Evolutionary conservation across 2,888 invertebrate species (phyloP).

Genomic region (Drosophila multiciliata): DNA sequence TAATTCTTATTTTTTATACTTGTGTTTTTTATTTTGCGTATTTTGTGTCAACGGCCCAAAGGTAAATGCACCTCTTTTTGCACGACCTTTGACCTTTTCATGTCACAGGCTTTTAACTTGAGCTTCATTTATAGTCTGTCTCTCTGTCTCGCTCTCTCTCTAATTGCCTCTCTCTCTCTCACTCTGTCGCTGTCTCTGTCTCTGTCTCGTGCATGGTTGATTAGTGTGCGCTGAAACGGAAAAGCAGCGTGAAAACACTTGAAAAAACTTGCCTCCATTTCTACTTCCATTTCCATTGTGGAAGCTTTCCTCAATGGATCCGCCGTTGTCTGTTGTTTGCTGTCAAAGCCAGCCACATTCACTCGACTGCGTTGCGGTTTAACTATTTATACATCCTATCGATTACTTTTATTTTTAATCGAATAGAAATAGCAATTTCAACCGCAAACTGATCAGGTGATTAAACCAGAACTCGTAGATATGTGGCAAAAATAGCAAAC

Average conservation of each 20-base stretch:
- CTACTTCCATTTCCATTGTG: constrained; percentile 4
- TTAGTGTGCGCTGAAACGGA: constrained; percentile 55
- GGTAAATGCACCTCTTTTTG: constrained; percentile 67
- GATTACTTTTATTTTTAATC: constrained; percentile 53
- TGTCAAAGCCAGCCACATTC: constrained; percentile 1
- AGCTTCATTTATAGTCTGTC: neutral
- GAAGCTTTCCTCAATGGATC: constrained; percentile 16
- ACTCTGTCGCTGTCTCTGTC: neutral
- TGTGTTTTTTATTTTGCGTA: constrained; percentile 2
- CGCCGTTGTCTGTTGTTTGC: neutral
- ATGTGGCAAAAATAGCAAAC: neutral
- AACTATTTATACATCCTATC: constrained; percentile 34
- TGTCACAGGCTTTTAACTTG: constrained; percentile 40
- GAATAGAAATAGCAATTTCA: neutral
- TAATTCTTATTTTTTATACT: neutral
- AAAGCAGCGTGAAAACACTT: constrained; percentile 64
- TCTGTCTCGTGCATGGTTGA: constrained; percentile 23
- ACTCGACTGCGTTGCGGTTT: constrained; percentile 17
- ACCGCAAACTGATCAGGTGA: neutral
- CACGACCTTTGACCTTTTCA: constrained; percentile 74
- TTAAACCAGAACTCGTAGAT: too few relatives aligned
- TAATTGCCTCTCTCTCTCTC: neutral
- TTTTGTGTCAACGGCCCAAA: constrained; percentile 69
- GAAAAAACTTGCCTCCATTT: constrained; percentile 46
- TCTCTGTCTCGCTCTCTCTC: neutral